Conservation (phyloP, 2,888 invertebrate species). For the Phyto melanocephala region DNA sequence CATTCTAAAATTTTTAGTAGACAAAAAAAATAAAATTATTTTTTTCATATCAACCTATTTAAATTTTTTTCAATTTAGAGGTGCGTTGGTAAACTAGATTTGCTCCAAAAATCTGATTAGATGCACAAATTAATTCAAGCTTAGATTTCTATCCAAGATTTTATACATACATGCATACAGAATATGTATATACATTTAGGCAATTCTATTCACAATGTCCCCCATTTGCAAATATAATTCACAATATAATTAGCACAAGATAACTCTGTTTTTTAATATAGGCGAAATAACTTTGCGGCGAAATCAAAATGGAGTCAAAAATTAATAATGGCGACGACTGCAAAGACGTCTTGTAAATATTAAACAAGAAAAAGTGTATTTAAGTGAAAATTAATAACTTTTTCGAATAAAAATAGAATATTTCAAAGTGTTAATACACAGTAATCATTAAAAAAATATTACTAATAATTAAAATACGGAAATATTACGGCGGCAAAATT, state of each 20-base stretch:
- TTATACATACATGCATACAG: too few species aligned
- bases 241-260: conserved; percentile 2
- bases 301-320: conserved; percentile 75
- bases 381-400: conserved; percentile 63
- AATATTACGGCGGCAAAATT: conserved; percentile 74
- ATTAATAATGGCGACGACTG: conserved; percentile 76
- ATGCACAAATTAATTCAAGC: too few species aligned
- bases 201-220: background rate
- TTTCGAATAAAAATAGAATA: conserved; percentile 52
- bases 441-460: conserved; percentile 29
- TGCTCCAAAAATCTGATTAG: too few species aligned
- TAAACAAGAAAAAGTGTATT: conserved; percentile 70
- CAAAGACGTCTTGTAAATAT: conserved; percentile 75
- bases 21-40: too few species aligned
- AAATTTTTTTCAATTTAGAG: too few species aligned
- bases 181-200: too few species aligned
- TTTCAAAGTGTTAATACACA: conserved; percentile 42
- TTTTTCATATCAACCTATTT: too few species aligned
- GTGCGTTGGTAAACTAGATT: too few species aligned
- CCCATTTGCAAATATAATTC: background rate
- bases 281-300: conserved; percentile 63
- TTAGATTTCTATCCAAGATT: too few species aligned
- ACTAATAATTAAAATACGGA: conserved; percentile 47
- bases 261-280: conserved; percentile 15
- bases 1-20: too few species aligned